Evolutionary conservation across 2,797 vertebrate genomes (phyloP), one percentile per base, ranked within the genome.

Genomic region (Petrocephalus schoutedeni): DNA sequence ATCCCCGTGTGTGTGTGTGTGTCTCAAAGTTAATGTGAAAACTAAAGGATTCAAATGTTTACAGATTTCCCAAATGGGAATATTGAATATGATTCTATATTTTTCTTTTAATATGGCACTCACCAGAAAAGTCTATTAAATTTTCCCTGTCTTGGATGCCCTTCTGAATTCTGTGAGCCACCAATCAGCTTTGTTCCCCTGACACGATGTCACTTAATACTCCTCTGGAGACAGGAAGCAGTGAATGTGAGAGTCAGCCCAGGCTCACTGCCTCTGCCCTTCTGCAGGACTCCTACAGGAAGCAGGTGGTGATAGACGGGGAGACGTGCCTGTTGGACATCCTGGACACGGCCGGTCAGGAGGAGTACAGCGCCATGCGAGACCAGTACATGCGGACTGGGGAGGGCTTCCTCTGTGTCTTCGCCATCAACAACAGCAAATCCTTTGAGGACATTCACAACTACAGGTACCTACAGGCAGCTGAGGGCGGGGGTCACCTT

Each of bases 381-480:
- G 96, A 97, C 91, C 96, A 96, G 12, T 96, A 97, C 89, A 97
- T 97, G 96, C 94, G 96, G 89, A 97, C 96, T 53, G 96, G 96
- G 87, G 96, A 96, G 93, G 96, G 96, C 7, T 96, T 97, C 92
- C 92, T 97, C 0, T 96, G 96, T 90, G 96, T 97, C 80, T 97
- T 97, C 92, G 96, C 96, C 91, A 96, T 97, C 92, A 97, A 97
- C 94, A 97, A 97, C 91, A 96, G 94, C 88, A 97, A 97, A 36
- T 97, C 96, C 87, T 97, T 97, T 91, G 96, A 97, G 94, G 96
- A 97, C 91, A 97, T 97, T 94, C 96, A 97, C 91, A 96, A 97
- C 95, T 96, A 97, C 95, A 96, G 96, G 96, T 97, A 93, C 14
- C 10, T 5, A 49, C 12, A 1, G 23, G 36, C 4, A 4, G 36